These are phyloP conservation scores for Tetranychus piercei DNA, from an alignment of 2,888 invertebrate species.

Conservation along the genomic window DNA sequence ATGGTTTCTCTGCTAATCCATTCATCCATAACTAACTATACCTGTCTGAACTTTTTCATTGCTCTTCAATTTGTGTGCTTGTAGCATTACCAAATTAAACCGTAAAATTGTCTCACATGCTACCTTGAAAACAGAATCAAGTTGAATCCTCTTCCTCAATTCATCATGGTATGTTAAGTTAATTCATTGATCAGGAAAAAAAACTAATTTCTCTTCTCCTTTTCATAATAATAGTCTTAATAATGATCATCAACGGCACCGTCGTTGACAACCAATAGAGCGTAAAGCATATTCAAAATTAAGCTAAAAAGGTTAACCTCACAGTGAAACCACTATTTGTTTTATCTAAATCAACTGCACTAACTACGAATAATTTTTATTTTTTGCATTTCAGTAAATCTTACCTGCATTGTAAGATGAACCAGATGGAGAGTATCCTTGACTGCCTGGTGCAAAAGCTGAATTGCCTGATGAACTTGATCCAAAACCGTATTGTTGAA, in stretches of 20 bases:
- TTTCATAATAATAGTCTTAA: background rate
- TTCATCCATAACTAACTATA: background rate
- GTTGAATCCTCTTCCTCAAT: background rate
- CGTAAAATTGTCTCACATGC: too few species aligned
- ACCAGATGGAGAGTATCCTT: background rate
- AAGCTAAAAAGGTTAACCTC: too few species aligned
- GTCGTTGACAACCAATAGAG: background rate
- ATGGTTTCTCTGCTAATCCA: background rate
- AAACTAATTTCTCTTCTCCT: background rate
- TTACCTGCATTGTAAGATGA: slow-evolving; percentile 13
- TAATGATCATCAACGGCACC: background rate
- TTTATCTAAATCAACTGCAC: background rate
- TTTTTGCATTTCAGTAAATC: too few species aligned
- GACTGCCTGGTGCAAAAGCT: slow-evolving; percentile 2
- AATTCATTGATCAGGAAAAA: background rate
- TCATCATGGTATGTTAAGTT: background rate
- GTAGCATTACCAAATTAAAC: too few species aligned
- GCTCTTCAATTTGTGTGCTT: background rate
- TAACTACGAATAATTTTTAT: background rate
- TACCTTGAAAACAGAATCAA: background rate
- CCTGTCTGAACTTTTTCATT: background rate
- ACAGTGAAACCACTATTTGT: too few species aligned
- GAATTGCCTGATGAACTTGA: slow-evolving; percentile 13
- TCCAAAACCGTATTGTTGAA: slow-evolving; percentile 18
- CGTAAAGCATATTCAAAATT: background rate